Conservation (phyloP, 2,113 vertebrate genomes). For the Amphiprion percula region DNA sequence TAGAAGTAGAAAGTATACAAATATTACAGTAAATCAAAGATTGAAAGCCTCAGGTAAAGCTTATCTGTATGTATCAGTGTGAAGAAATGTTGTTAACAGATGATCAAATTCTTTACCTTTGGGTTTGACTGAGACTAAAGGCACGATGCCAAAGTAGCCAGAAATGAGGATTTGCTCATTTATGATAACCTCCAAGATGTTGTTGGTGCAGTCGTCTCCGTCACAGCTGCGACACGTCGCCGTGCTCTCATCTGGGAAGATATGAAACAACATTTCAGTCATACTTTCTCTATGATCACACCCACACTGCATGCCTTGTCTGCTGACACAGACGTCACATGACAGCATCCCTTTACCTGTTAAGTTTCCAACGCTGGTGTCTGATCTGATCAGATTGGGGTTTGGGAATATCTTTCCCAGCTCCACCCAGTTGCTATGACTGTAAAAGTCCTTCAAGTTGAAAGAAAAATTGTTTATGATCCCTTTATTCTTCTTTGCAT, state of each 20-base stretch:
- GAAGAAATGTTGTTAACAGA: background rate
- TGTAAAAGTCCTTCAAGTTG: constrained; percentile 79
- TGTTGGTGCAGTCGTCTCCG: constrained; percentile 65
- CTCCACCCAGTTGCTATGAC: constrained; percentile 83
- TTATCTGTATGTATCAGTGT: background rate
- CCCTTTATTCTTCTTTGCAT: background rate
- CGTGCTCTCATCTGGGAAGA: constrained; percentile 47
- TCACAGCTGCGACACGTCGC: constrained; percentile 78
- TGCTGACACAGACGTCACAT: accelerated
- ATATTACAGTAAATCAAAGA: background rate
- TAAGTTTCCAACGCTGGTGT: constrained; percentile 64
- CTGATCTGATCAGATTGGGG: constrained; percentile 69
- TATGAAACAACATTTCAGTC: background rate
- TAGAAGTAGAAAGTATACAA: no score
- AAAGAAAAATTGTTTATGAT: background rate
- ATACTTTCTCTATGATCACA: background rate
- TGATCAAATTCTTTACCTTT: constrained; percentile 47
- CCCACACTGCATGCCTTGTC: background rate
- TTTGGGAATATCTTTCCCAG: constrained; percentile 63
- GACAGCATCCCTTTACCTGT: constrained; percentile 64
- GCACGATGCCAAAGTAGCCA: constrained; percentile 71
- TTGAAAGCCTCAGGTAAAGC: background rate
- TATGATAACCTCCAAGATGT: constrained; percentile 73
- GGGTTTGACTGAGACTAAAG: constrained; percentile 45
- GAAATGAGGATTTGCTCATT: constrained; percentile 62